Base-by-base conservation (phyloP, 2,113 vertebrate genomes). In the Boleophthalmus pectinirostris region DNA sequence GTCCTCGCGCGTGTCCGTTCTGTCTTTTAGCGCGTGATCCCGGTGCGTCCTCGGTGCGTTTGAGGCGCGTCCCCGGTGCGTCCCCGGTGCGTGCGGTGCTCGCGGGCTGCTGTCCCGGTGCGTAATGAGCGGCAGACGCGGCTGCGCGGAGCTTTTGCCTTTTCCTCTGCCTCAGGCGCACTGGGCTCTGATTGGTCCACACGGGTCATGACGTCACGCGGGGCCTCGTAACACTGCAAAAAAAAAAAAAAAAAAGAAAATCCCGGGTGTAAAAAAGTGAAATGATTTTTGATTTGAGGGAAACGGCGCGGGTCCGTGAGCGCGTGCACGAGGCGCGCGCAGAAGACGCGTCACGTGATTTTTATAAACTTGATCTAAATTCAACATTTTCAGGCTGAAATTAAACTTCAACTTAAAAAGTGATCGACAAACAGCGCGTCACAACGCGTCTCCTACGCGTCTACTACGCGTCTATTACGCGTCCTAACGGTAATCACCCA, bases 151-250 rank as follows among this genome's bases (percentile, higher is more conserved):
- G 16, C 3, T 63, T 63, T 63, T 38, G 15, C 29, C 60, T 35
- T 29, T 29, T 29, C 60, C 60, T 20, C 8, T 18, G 6, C 60
- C 25, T 38, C 60, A 18, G 29, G 18, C 60, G 25, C 25, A 38
- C 60, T 63, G 60, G 15, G 7, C 60, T 63, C 60, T 63, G 60
- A 63, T 63, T 63, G 60, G 60, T 63, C 60, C 60, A 20, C 15
- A 18, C 25, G 1, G 3, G 14, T 29, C 25, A 5, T 20, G 60
- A 63, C 25, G 16, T 35, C 60, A 35, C 60, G 7, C 18, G 3
- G 60, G 29, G 25, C 5, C 8, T 15, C 5, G 18, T 2, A 53
- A 53, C 49, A 53, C 49, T 53, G 49, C 49, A 53, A 53, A 53
- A 53, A 53, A 20, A n/a, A n/a, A n/a, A n/a, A n/a, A n/a, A n/a